Conservation (phyloP, 2,888 invertebrate genomes). For the Conistra vaccinii region DNA sequence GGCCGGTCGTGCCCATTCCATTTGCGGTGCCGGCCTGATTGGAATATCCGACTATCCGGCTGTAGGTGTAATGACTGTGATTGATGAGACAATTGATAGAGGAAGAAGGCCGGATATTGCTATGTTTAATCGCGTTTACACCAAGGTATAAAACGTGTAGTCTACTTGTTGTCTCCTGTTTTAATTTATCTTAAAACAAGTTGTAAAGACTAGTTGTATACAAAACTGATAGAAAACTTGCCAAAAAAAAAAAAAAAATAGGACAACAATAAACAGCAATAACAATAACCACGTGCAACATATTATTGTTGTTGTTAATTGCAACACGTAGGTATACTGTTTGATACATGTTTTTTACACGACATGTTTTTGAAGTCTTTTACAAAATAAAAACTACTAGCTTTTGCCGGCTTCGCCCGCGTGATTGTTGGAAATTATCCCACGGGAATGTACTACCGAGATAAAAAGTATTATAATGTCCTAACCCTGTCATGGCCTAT, state of each 20-base stretch:
- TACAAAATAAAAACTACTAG: too few relatives aligned
- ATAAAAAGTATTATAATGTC: too few relatives aligned
- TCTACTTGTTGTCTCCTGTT: neutral
- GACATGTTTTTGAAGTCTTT: too few relatives aligned
- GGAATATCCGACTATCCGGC: constrained; percentile 24
- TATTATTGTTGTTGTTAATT: too few relatives aligned
- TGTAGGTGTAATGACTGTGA: constrained; percentile 32
- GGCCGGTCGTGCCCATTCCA: constrained; percentile 40
- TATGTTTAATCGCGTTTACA: neutral
- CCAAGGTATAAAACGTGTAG: neutral
- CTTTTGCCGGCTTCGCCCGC: too few relatives aligned
- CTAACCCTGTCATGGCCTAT: too few relatives aligned
- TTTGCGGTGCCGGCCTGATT: constrained; percentile 59
- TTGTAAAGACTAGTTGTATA: neutral
- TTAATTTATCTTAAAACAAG: neutral
- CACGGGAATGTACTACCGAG: too few relatives aligned
- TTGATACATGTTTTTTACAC: too few relatives aligned
- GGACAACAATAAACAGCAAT: too few relatives aligned
- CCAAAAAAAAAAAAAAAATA: neutral
- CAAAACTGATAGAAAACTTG: neutral
- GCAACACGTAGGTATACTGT: too few relatives aligned
- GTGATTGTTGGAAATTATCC: too few relatives aligned
- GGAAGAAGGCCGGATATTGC: neutral
- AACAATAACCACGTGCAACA: neutral
- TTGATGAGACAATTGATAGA: constrained; percentile 44